Conservation (phyloP, 1,140 invertebrate genomes). For the Mylabris phalerata region DNA sequence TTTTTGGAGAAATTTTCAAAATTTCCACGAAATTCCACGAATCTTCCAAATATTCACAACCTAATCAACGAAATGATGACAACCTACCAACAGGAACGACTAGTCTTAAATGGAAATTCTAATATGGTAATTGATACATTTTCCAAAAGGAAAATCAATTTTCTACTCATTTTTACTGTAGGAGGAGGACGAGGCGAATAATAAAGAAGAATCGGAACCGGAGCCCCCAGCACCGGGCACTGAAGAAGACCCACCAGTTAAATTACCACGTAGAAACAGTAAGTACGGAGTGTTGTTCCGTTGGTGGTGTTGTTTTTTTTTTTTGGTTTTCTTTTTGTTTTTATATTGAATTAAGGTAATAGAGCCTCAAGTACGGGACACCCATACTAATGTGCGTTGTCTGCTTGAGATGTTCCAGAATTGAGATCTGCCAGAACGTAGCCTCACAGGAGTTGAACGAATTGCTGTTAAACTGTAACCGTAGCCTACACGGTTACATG, state of each 20-base stretch:
- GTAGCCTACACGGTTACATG: conserved; percentile 38
- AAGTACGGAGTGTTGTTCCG: conserved; percentile 18
- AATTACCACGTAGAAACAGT: conserved; percentile 28
- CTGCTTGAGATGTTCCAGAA: conserved; percentile 45
- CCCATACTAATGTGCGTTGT: conserved; percentile 38
- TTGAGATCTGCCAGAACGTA: conserved; percentile 35
- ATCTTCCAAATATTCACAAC: too few relatives aligned
- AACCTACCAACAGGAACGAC: conserved; percentile 32
- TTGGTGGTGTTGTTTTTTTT: too few relatives aligned
- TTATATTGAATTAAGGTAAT: conserved; percentile 19
- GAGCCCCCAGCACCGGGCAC: conserved; percentile 38
- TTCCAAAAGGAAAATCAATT: neutral
- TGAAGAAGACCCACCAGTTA: conserved; percentile 31
- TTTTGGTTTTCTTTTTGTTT: conserved; percentile 4
- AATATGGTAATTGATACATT: neutral
- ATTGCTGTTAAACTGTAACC: conserved; percentile 36
- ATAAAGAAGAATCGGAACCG: conserved; percentile 23
- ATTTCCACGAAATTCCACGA: too few relatives aligned
- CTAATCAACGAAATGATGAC: conserved; percentile 28
- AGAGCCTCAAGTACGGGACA: conserved; percentile 24
- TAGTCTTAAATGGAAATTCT: conserved; percentile 21
- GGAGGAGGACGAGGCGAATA: neutral
- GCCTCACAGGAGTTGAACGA: conserved; percentile 30
- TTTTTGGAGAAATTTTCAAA: too few relatives aligned
- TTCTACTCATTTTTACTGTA: neutral